phyloP scores from a whole-genome alignment of 2,888 invertebrate species.

The Drosophila pseudotalamancana region DNA sequence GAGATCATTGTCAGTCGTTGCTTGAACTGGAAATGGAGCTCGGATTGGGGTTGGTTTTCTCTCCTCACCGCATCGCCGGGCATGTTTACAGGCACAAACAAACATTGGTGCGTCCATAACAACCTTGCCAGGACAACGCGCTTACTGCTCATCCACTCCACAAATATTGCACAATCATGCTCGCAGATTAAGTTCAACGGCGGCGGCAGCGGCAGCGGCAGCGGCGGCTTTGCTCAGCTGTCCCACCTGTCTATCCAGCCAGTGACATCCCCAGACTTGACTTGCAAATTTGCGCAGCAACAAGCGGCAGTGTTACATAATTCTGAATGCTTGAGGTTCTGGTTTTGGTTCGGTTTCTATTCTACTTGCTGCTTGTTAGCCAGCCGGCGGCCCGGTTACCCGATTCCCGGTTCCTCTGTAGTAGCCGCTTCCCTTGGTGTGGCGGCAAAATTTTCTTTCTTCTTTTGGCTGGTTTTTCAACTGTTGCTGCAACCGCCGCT shows the following conservation, averaged over 20 bases:
- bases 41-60: constrained; percentile 1
- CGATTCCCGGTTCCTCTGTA: constrained; percentile 49
- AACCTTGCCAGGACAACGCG: constrained; percentile 74
- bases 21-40: constrained; percentile 17
- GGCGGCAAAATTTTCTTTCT: constrained; percentile 74
- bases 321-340: constrained; percentile 52
- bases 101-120: constrained; percentile 68
- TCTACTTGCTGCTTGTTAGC: constrained; percentile 58
- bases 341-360: constrained; percentile 10
- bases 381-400: constrained; percentile 42
- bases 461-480: constrained; percentile 47
- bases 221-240: constrained; percentile 74
- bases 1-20: constrained; percentile 86
- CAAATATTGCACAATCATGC: constrained; percentile 73
- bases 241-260: constrained; percentile 68
- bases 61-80: background rate
- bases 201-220: constrained; percentile 56
- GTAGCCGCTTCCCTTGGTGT: constrained; percentile 71
- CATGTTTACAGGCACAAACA: constrained; percentile 69
- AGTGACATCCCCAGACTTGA: constrained; percentile 74
- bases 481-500: constrained; percentile 25
- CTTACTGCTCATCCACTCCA: constrained; percentile 45
- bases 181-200: constrained; percentile 70
- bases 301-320: constrained; percentile 70
- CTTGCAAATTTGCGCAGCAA: constrained; percentile 75